Evolutionary conservation across 1,140 invertebrate species (phyloP).

Genomic region (Meloidogyne chitwoodi): DNA sequence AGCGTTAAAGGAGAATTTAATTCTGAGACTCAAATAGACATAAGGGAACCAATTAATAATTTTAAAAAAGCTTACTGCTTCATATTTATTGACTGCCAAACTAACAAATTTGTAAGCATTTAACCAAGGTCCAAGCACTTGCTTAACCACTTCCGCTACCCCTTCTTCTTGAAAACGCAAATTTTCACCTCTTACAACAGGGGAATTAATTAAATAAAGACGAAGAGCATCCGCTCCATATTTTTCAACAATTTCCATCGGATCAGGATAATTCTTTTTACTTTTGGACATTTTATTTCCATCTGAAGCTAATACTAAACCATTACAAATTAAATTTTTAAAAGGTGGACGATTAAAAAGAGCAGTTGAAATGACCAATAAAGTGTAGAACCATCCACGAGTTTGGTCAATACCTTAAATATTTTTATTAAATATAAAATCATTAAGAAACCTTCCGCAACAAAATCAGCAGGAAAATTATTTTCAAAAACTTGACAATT

Average conservation of each 20-base stretch:
- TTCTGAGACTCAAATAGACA: not conserved
- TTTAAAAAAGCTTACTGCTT: slow-evolving; percentile 66
- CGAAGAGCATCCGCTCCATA: slow-evolving; percentile 92
- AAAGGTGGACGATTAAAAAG: slow-evolving; percentile 94
- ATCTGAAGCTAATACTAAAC: slow-evolving; percentile 84
- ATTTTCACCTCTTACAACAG: slow-evolving; percentile 92
- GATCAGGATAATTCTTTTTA: slow-evolving; percentile 98
- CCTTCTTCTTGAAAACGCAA: slow-evolving; percentile 94
- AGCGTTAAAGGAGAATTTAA: too few species aligned
- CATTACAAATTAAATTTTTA: slow-evolving; percentile 93
- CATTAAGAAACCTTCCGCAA: slow-evolving; percentile 71
- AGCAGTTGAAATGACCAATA: slow-evolving; percentile 88
- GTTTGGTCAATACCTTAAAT: slow-evolving; percentile 82
- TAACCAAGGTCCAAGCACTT: slow-evolving; percentile 97
- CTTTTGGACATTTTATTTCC: slow-evolving; percentile 99
- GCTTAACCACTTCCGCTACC: slow-evolving; percentile 89
- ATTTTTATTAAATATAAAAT: not conserved
- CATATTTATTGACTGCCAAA: slow-evolving; percentile 81
- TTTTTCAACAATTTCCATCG: slow-evolving; percentile 80
- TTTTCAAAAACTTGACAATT: slow-evolving; percentile 83
- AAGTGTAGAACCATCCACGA: slow-evolving; percentile 89
- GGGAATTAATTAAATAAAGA: slow-evolving; percentile 94
- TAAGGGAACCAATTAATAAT: slow-evolving; percentile 15
- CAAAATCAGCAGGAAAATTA: slow-evolving; percentile 96
- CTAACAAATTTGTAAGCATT: slow-evolving; percentile 93